Evolutionary conservation across 2,888 invertebrate genomes (phyloP), one percentile per base, ranked within the genome.

Genomic region (Sisyra terminalis): DNA sequence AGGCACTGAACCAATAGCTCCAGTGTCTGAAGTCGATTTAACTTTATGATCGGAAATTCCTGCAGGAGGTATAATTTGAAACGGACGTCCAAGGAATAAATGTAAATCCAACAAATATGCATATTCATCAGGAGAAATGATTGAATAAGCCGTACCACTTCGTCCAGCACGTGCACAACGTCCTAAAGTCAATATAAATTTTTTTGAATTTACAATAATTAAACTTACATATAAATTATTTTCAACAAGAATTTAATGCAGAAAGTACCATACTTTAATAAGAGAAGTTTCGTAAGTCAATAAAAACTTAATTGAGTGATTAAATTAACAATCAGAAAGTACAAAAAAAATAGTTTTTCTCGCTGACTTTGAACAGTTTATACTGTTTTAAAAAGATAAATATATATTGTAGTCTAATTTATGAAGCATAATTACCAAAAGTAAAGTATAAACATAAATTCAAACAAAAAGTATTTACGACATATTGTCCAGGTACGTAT

Each of bases 121-220:
- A 38, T 87, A 69, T 61, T 99, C 98, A 46, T 97, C 96, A 0
- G 84, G 79, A 0, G 84, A 70, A 24, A 98, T 72, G 31, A 99
- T 72, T 0, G 92, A 94, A 60, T 82, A 90, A 0, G 98, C 94
- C 1, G 78, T 82, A 29, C 98, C 98, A 29, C 77, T 74, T 29
- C 92, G 71, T 1, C 96, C 97, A 42, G 96, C 97, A 52, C 97
- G 73, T 2, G 97, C 97, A 60, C 96, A 96, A 46, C 98, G 79
- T 49, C 83, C 82, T 81, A 16, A 15, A 14, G 15, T 10, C 14
- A 38, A 15, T 38, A 15, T 15, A 17, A 15, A 18, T 17, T 15
- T 38, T 15, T 6, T 2, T 10, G 10, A 17, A 37, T 9, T 15
- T 38, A 17, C 15, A 17, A 32, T 32, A 32, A 6, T 6, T 32